Evolutionary conservation across 2,888 invertebrate species (phyloP).

Genomic region (Callinectes sapidus): DNA sequence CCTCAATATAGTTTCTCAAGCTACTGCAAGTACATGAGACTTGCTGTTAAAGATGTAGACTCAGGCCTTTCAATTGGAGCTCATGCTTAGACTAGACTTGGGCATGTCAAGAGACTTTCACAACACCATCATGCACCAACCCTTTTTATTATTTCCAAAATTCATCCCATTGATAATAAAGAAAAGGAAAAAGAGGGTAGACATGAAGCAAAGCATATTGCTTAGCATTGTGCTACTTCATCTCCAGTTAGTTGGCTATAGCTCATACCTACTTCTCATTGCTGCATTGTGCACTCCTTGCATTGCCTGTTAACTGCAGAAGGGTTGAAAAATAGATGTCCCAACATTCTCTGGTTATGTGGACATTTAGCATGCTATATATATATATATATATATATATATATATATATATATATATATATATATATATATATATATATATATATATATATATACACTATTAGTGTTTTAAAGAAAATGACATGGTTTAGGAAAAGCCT

Average conservation of each 20-base stretch:
- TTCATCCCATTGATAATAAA: not conserved
- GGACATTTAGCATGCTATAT: constrained; percentile 33
- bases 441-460: constrained; percentile 7
- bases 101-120: not conserved
- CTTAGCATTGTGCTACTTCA: not conserved
- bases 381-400: constrained; percentile 55
- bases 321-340: not conserved
- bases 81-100: not conserved
- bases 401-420: constrained; percentile 56
- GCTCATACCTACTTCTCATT: not conserved
- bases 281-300: constrained; percentile 4
- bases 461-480: not conserved
- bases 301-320: constrained; percentile 26
- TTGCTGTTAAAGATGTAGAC: not conserved
- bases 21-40: not conserved
- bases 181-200: not conserved
- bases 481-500: not conserved
- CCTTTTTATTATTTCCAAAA: not conserved
- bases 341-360: not conserved
- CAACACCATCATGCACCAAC: not conserved
- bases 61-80: not conserved
- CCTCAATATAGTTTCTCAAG: not conserved
- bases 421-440: constrained; percentile 52
- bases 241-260: not conserved
- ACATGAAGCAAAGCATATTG: constrained; percentile 4